Conservation (phyloP, 1,140 invertebrate species). For the Drosophila serrata region DNA sequence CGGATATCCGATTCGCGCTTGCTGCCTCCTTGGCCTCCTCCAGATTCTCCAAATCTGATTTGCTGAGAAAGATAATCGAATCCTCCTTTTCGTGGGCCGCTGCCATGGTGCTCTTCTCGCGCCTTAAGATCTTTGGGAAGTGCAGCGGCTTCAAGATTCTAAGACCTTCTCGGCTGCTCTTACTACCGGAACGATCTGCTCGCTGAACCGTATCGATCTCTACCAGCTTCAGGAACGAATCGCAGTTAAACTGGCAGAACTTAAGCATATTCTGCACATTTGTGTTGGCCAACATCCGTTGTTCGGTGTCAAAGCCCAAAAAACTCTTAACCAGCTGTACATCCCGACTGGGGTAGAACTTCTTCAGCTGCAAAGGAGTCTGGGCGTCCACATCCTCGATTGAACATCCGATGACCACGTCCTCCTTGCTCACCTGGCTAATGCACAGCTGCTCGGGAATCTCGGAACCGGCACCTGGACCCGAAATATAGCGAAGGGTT, state of each 20-base stretch:
- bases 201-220: conserved; percentile 85
- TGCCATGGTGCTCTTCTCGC: conserved; percentile 86
- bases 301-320: conserved; percentile 87
- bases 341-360: conserved; percentile 86
- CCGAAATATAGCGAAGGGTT: conserved; percentile 79
- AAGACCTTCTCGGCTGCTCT: conserved; percentile 86
- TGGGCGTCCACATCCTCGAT: conserved; percentile 78
- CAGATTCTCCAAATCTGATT: conserved; percentile 88
- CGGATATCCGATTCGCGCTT: conserved; percentile 75
- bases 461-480: conserved; percentile 48
- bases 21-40: conserved; percentile 80
- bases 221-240: conserved; percentile 78
- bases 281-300: conserved; percentile 87
- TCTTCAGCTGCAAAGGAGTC: conserved; percentile 68
- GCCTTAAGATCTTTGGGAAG: conserved; percentile 86
- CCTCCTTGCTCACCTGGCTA: conserved; percentile 74
- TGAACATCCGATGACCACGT: conserved; percentile 80
- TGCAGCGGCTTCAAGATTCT: conserved; percentile 86
- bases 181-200: conserved; percentile 86
- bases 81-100: conserved; percentile 87
- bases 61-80: conserved; percentile 88
- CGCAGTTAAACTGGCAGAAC: conserved; percentile 88
- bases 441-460: conserved; percentile 81
- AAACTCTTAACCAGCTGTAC: conserved; percentile 86
- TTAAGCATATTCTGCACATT: conserved; percentile 88